A percentile compares a stretch with the other conserved stretches of the same genome.
Evolutionary conservation across 2,113 vertebrate genomes (phyloP).

Genomic region (Chionodraco myersi): DNA sequence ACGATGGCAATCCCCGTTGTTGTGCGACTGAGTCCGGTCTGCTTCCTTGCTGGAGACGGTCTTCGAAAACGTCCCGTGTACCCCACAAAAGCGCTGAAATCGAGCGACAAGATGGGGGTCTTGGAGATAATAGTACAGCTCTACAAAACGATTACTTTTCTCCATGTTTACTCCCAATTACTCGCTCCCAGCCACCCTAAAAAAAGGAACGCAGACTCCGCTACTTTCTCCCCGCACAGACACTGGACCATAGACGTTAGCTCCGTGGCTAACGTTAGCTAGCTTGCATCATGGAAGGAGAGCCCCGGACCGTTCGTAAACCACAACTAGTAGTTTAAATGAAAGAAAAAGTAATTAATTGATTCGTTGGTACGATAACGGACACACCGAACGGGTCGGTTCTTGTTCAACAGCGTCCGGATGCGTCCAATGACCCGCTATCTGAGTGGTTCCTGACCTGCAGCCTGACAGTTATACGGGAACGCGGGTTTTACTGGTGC

Average conservation of each 20-base stretch:
- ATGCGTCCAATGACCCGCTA: conserved; percentile 33
- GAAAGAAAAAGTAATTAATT: not conserved
- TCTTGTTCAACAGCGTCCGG: not conserved
- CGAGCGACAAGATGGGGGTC: conserved; percentile 91
- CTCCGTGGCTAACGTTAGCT: conserved; percentile 52
- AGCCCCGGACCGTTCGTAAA: conserved; percentile 1
- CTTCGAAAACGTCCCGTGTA: conserved; percentile 75
- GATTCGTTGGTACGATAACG: not conserved
- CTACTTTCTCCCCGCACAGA: conserved; percentile 15
- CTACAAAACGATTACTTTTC: conserved; percentile 35
- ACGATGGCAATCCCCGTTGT: conserved; percentile 68
- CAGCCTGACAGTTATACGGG: conserved; percentile 59
- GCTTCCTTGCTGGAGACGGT: conserved; percentile 12
- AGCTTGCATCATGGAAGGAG: conserved; percentile 39
- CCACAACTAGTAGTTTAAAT: rapidly evolving
- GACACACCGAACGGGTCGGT: not conserved
- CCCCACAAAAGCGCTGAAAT: conserved; percentile 92
- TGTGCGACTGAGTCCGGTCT: conserved; percentile 52
- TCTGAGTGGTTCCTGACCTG: not conserved
- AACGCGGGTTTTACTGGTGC: conserved; percentile 25
- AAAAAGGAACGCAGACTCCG: conserved; percentile 18
- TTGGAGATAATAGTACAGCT: conserved; percentile 81
- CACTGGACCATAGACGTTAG: conserved; percentile 51
- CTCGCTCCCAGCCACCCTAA: not conserved
- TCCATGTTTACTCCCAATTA: conserved; percentile 62